Conservation (phyloP, 2,797 vertebrate species). For the Falco berigora region DNA sequence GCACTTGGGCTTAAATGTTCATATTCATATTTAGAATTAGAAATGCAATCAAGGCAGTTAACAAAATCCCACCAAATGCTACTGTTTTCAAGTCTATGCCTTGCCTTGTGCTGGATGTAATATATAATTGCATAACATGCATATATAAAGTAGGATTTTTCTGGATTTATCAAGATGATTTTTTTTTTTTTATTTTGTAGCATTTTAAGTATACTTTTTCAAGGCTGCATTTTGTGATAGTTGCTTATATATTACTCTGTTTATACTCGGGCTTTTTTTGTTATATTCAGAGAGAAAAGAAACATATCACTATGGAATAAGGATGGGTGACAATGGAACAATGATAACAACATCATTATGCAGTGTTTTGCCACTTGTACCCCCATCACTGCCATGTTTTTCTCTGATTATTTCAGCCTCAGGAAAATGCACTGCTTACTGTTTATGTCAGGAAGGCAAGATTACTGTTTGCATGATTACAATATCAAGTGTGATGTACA, state of each 20-base stretch:
- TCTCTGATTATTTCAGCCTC: constrained; percentile 68
- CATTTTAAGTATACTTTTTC: background rate
- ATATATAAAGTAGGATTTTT: constrained; percentile 22
- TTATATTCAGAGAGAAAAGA: constrained; percentile 32
- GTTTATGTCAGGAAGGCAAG: constrained; percentile 60
- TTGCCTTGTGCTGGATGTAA: constrained; percentile 26
- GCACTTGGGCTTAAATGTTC: constrained; percentile 12
- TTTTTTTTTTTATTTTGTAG: background rate
- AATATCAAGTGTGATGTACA: constrained; percentile 26
- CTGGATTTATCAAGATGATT: background rate
- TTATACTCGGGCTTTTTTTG: constrained; percentile 27
- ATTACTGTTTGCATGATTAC: constrained; percentile 59
- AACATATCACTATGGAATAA: constrained; percentile 32
- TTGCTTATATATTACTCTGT: background rate
- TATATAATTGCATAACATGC: constrained; percentile 1
- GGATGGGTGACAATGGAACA: constrained; percentile 59
- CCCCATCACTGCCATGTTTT: constrained; percentile 60
- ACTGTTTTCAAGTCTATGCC: constrained; percentile 26
- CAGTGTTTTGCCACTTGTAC: constrained; percentile 59
- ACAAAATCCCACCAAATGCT: constrained; percentile 22
- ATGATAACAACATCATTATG: constrained; percentile 55
- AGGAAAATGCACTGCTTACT: constrained; percentile 58
- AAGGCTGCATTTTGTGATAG: background rate
- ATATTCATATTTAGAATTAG: constrained; percentile 41
- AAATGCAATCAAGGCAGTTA: constrained; percentile 55